These are phyloP conservation scores for Phaenicophaeus curvirostris DNA, from an alignment of 2,797 vertebrate genomes.

Conservation along the genomic window DNA sequence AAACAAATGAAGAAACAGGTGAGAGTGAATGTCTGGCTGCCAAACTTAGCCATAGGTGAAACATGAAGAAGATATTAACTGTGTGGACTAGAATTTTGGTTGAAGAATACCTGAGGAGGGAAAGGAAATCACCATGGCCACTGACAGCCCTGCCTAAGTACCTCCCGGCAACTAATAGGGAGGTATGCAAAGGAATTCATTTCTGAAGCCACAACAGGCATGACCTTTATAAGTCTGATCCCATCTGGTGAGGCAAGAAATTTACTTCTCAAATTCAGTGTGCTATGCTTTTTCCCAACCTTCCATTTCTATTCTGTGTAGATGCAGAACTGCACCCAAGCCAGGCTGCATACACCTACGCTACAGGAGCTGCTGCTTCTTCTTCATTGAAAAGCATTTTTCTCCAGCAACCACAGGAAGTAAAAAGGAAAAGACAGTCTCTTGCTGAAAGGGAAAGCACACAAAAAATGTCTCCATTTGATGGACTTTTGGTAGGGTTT, in stretches of 20 bases:
- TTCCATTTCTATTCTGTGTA: neutral
- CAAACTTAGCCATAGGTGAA: constrained; percentile 58
- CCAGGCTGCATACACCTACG: neutral
- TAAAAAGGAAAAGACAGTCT: neutral
- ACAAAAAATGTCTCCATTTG: neutral
- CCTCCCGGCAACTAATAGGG: constrained; percentile 16
- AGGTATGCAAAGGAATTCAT: neutral
- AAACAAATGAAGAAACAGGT: constrained; percentile 61
- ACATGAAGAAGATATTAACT: constrained; percentile 47
- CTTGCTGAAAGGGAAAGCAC: neutral
- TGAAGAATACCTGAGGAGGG: constrained; percentile 37
- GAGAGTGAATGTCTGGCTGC: constrained; percentile 15
- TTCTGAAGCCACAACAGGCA: neutral
- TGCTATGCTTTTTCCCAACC: neutral
- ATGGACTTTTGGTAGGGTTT: neutral
- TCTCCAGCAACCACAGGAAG: neutral
- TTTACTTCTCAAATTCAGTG: neutral
- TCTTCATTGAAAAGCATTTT: neutral
- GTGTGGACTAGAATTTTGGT: neutral
- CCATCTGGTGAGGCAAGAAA: neutral
- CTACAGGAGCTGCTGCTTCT: neutral
- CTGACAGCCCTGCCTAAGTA: constrained; percentile 5
- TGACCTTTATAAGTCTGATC: neutral
- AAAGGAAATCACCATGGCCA: constrained; percentile 35
- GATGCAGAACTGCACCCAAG: neutral